Percentiles rank a stretch among this genome's conserved stretches.
Evolutionary conservation across 2,113 vertebrate genomes (phyloP).

Genomic region (Garra rufa): DNA sequence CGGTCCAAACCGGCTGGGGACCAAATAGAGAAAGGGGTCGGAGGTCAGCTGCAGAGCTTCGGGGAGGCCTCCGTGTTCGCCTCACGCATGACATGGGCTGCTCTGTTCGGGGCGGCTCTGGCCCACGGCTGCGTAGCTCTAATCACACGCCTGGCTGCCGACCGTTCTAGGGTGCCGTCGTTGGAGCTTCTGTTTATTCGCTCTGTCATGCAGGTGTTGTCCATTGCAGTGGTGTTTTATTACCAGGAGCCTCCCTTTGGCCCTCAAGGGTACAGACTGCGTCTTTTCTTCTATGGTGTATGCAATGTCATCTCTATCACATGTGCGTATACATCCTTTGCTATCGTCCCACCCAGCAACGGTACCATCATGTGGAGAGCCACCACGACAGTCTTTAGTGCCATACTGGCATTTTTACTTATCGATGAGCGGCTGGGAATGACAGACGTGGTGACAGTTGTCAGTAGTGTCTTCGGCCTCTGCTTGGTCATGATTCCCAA

Average conservation of each 20-base stretch:
- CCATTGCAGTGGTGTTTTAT: constrained; percentile 88
- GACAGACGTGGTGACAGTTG: constrained; percentile 84
- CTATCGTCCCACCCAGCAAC: constrained; percentile 95
- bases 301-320: constrained; percentile 98
- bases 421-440: constrained; percentile 90
- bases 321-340: constrained; percentile 96
- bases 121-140: constrained; percentile 95
- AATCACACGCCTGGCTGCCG: constrained; percentile 90
- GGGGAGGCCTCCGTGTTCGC: constrained; percentile 84
- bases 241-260: constrained; percentile 93
- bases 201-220: constrained; percentile 92
- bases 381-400: constrained; percentile 94
- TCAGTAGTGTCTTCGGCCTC: constrained; percentile 89
- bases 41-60: constrained; percentile 82
- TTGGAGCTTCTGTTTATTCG: constrained; percentile 96
- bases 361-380: constrained; percentile 98
- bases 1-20: constrained; percentile 60
- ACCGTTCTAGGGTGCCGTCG: constrained; percentile 94
- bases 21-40: constrained; percentile 72
- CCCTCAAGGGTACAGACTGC: constrained; percentile 88
- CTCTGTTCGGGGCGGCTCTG: constrained; percentile 89
- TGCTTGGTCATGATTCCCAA: constrained; percentile 96
- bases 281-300: constrained; percentile 92
- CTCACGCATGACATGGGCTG: constrained; percentile 89
- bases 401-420: constrained; percentile 90